Base-by-base conservation (phyloP, 2,113 vertebrate species). In the Ptilonorhynchus violaceus region DNA sequence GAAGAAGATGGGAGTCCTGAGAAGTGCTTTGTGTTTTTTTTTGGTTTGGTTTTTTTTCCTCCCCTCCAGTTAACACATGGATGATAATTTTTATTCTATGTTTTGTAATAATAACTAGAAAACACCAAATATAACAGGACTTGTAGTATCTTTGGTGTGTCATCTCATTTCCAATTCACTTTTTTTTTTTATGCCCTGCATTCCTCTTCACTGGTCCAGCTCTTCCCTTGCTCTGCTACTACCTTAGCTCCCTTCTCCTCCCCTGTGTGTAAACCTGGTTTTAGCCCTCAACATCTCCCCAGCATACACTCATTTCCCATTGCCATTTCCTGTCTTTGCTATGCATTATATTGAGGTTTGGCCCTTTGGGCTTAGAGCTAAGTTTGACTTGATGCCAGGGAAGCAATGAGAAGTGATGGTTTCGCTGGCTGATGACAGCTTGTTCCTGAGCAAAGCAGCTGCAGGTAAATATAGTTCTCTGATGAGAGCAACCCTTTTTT, bases 301-400 rank as follows among this genome's bases (percentile, higher is more conserved):
- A 74, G 64, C 28, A n/a, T 66, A 4, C 24, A 10, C 31, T 88
- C 13, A 31, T 85, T 96, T 96, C 70, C 66, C 77, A 7, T 82
- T 82, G 77, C 69, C 42, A 9, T 96, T 95, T 96, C 84, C 89
- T 93, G 87, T 63, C 77, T 72, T 69, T 74, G 80, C 75, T 88
- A 2, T 46, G 35, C 56, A 14, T 88, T 88, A 50, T 80, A 66
- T n/a, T 93, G 72, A 92, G 55, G 39, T 69, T 91, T 88, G 75
- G 50, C 11, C 91, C 15, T 4, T 39, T 78, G 72, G 86, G 89
- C 33, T 89, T 86, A 24, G 39, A 39, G 30, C n/a, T n/a, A 19
- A 81, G 50, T 80, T 95, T 96, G 95, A 74, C 89, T 84, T 83
- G n/a, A 39, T 91, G 89, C 89, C 95, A 95, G 39, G 39, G 56